Conservation (phyloP, 2,888 invertebrate species). For the Podotricha telesiphe region DNA sequence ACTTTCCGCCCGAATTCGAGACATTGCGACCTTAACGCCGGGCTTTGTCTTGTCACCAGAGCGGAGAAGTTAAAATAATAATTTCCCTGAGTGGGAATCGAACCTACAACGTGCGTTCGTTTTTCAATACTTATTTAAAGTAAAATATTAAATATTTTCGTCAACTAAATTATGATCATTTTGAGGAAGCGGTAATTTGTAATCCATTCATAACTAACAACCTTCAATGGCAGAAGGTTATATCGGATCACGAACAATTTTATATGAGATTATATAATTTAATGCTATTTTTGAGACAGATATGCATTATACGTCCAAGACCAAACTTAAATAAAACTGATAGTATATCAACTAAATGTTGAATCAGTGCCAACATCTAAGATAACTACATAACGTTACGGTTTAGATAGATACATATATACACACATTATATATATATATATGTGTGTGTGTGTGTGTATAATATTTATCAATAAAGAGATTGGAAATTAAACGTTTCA, state of each 20-base stretch:
- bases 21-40: too few species aligned
- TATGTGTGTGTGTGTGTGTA: not conserved
- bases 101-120: too few species aligned
- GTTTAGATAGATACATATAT: not conserved
- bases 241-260: conserved; percentile 16
- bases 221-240: conserved; percentile 23
- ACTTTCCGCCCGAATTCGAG: too few species aligned
- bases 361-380: conserved; percentile 28
- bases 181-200: conserved; percentile 15
- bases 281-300: conserved; percentile 21
- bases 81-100: too few species aligned
- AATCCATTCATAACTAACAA: conserved; percentile 23
- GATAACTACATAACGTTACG: not conserved
- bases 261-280: conserved; percentile 15
- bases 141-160: not conserved
- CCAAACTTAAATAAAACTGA: conserved; percentile 17
- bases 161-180: conserved; percentile 8
- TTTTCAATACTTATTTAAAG: not conserved
- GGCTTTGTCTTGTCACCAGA: too few species aligned
- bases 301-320: conserved; percentile 30
- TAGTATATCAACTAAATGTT: conserved; percentile 18
- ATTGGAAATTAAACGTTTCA: not conserved
- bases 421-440: too few species aligned
- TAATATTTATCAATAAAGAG: not conserved
- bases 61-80: too few species aligned